Conservation (phyloP, 1,140 invertebrate genomes). For the Onthophagus taurus region DNA sequence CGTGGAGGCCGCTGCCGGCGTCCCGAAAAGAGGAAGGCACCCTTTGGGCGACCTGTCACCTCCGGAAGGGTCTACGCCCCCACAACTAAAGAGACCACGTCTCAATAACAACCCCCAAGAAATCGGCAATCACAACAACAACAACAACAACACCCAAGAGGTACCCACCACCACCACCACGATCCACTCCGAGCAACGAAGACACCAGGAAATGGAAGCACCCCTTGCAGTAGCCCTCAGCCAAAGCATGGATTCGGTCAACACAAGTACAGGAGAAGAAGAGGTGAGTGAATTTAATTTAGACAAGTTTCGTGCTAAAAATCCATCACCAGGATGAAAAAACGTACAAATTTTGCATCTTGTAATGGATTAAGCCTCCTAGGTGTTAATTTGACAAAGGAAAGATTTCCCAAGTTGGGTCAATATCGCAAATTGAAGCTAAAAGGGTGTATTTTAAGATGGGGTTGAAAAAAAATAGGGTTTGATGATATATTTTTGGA, state of each 20-base stretch:
- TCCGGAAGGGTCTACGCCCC: slow-evolving; percentile 32
- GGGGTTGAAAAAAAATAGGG: too few species aligned
- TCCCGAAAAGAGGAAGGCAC: slow-evolving; percentile 36
- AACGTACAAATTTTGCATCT: too few species aligned
- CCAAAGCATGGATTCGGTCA: slow-evolving; percentile 89
- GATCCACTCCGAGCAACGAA: slow-evolving; percentile 16
- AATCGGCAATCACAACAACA: neutral
- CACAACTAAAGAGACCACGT: slow-evolving; percentile 46
- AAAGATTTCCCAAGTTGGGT: too few species aligned
- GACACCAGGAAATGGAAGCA: slow-evolving; percentile 38
- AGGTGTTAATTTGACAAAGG: too few species aligned
- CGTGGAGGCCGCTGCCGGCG: slow-evolving; percentile 35
- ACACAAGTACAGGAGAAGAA: slow-evolving; percentile 82
- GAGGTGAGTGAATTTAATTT: slow-evolving; percentile 74
- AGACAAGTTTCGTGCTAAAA: too few species aligned
- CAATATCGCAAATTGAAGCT: too few species aligned
- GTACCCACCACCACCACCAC: slow-evolving; percentile 34
- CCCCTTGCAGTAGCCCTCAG: slow-evolving; percentile 54
- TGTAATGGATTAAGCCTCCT: too few species aligned
- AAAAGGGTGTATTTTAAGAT: too few species aligned
- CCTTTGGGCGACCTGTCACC: slow-evolving; percentile 35
- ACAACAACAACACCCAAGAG: slow-evolving; percentile 2
- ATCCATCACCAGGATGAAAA: too few species aligned
- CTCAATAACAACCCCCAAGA: slow-evolving; percentile 36
- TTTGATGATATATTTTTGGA: too few species aligned